These are phyloP conservation scores for Drosophila pruinosa DNA, from an alignment of 1,140 invertebrate species.

Conservation along the genomic window DNA sequence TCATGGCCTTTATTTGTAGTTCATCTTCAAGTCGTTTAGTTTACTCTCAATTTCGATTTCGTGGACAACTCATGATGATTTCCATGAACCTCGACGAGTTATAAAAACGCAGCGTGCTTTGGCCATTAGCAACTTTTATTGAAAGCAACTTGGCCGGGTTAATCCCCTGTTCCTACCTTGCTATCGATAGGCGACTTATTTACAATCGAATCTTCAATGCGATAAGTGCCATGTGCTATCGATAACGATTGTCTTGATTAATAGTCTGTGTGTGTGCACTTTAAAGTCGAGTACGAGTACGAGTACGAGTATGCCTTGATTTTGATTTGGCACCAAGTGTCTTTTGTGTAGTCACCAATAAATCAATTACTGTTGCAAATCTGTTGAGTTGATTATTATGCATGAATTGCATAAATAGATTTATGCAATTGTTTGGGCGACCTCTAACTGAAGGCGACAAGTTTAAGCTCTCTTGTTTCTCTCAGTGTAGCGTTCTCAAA, in stretches of 20 bases:
- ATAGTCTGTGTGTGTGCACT: neutral
- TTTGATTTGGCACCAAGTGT: constrained; percentile 8
- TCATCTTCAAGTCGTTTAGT: constrained; percentile 10
- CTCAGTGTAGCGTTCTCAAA: constrained; percentile 8
- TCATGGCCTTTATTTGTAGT: neutral
- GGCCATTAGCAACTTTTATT: constrained; percentile 26
- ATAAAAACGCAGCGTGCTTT: constrained; percentile 25
- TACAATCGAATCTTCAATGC: constrained; percentile 6
- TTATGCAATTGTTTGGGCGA: constrained; percentile 19
- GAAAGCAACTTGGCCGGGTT: neutral
- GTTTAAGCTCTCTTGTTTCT: neutral
- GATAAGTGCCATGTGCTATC: neutral
- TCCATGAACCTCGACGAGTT: constrained; percentile 27
- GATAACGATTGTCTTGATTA: constrained; percentile 12
- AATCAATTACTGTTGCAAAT: constrained; percentile 27
- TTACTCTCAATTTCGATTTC: constrained; percentile 20
- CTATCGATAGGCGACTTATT: constrained; percentile 8
- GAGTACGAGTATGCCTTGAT: constrained; percentile 2
- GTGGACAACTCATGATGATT: constrained; percentile 1
- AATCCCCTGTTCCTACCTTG: neutral
- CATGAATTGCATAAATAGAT: constrained; percentile 46
- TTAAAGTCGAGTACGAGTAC: neutral
- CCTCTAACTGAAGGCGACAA: neutral
- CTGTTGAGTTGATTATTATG: constrained; percentile 9
- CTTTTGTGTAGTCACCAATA: constrained; percentile 2